A percentile compares a stretch with the other conserved stretches of the same genome.
phyloP scores from a whole-genome alignment of 2,888 invertebrate genomes.

The Platerodrilus igneus region DNA sequence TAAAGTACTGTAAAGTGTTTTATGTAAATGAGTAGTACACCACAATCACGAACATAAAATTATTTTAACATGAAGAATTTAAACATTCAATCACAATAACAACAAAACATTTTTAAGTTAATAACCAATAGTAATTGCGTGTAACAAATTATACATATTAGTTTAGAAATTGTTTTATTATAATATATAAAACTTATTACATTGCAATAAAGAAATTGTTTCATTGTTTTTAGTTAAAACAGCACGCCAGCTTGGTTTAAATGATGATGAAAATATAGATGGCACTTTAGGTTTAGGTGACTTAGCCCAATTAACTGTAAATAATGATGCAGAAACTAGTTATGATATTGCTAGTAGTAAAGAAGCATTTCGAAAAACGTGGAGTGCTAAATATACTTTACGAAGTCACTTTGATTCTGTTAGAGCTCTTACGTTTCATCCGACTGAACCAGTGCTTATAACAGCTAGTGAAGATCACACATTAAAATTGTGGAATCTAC shows the following conservation, averaged over 20 bases:
- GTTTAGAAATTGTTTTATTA: too few species aligned
- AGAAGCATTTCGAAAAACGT: conserved; percentile 87
- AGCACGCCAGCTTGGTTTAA: conserved; percentile 39
- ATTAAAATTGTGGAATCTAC: conserved; percentile 97
- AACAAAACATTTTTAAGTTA: too few species aligned
- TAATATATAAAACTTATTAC: too few species aligned
- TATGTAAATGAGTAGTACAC: too few species aligned
- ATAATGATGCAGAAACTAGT: conserved; percentile 92
- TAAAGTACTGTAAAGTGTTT: too few species aligned
- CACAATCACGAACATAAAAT: too few species aligned
- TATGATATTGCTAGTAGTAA: conserved; percentile 83
- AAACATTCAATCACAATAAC: too few species aligned
- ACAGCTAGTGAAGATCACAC: conserved; percentile 99
- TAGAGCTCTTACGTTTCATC: conserved; percentile 88
- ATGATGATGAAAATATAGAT: conserved; percentile 46
- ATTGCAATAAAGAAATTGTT: not conserved
- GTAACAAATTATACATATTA: too few species aligned
- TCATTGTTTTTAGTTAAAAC: conserved; percentile 10
- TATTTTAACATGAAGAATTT: too few species aligned
- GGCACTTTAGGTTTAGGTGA: conserved; percentile 65
- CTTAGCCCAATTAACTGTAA: conserved; percentile 92
- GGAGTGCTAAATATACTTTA: conserved; percentile 96
- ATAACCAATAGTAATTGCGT: too few species aligned
- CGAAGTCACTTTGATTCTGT: conserved; percentile 93
- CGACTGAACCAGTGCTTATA: conserved; percentile 91